A percentile compares a stretch with the other conserved stretches of the same genome.
Evolutionary conservation across 2,113 vertebrate species (phyloP).

Genomic region (Alces alces): DNA sequence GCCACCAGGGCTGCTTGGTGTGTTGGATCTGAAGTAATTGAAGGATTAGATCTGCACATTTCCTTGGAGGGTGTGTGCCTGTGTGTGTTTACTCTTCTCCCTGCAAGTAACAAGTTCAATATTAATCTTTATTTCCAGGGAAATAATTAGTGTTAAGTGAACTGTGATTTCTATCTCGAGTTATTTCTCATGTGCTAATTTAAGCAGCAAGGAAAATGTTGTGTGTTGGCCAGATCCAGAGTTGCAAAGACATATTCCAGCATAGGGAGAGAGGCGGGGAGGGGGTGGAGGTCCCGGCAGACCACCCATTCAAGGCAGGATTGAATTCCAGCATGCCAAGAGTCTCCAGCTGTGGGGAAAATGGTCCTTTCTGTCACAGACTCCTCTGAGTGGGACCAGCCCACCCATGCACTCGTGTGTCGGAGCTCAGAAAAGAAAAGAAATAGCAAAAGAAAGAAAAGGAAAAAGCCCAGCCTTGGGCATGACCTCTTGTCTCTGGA

Average conservation of each 20-base stretch:
- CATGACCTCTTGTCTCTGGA: neutral
- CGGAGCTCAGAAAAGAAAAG: neutral
- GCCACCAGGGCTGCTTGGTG: neutral
- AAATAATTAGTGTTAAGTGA: slow-evolving; percentile 68
- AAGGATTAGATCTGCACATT: neutral
- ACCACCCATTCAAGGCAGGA: slow-evolving; percentile 29
- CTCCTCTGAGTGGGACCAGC: slow-evolving; percentile 1
- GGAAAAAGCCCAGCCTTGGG: neutral
- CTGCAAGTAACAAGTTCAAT: slow-evolving; percentile 56
- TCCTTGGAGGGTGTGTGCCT: neutral
- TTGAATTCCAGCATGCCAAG: slow-evolving; percentile 24
- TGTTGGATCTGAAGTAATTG: neutral
- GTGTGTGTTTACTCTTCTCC: neutral
- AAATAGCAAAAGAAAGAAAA: neutral
- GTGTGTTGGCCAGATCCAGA: neutral
- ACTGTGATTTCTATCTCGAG: slow-evolving; percentile 56
- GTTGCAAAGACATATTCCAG: neutral
- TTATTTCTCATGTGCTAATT: slow-evolving; percentile 57
- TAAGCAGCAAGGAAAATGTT: slow-evolving; percentile 4
- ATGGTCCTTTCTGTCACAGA: slow-evolving; percentile 37
- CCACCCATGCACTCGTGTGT: neutral
- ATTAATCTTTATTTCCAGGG: slow-evolving; percentile 63
- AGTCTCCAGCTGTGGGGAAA: slow-evolving; percentile 52
- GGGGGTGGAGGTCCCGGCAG: neutral
- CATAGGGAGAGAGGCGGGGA: neutral